A percentile compares a stretch with the other conserved stretches of the same genome.
phyloP scores from a whole-genome alignment of 1,140 invertebrate genomes.

The Pseudomyrmex cubaensis region DNA sequence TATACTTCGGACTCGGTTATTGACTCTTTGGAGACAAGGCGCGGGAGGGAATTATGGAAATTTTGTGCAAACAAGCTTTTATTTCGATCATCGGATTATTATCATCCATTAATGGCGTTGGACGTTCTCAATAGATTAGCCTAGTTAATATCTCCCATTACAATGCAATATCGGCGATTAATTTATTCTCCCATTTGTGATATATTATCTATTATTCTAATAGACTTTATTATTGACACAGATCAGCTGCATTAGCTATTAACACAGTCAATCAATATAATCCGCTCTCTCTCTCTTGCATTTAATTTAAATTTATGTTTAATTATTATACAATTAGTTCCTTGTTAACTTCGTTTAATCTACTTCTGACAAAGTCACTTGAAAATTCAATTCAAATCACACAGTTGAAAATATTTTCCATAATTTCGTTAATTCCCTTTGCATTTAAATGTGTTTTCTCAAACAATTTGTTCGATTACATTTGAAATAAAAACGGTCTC shows the following conservation, averaged over 20 bases:
- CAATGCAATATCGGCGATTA: background rate
- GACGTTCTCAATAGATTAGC: slow-evolving; percentile 13
- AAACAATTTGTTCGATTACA: too few relatives aligned
- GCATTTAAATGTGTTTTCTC: too few relatives aligned
- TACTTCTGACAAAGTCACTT: too few relatives aligned
- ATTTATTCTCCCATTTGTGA: background rate
- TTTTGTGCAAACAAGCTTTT: slow-evolving; percentile 54
- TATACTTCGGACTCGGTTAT: slow-evolving; percentile 65
- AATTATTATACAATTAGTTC: too few relatives aligned
- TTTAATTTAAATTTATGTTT: background rate
- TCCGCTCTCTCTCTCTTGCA: background rate
- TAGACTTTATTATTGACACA: slow-evolving; percentile 23
- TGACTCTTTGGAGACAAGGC: slow-evolving; percentile 65
- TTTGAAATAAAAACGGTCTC: too few relatives aligned
- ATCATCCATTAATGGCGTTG: slow-evolving; percentile 9
- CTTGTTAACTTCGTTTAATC: too few relatives aligned
- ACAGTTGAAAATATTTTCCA: too few relatives aligned
- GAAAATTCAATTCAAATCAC: too few relatives aligned
- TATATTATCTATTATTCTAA: slow-evolving; percentile 10
- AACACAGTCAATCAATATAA: background rate
- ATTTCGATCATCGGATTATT: slow-evolving; percentile 34
- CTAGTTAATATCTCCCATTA: slow-evolving; percentile 5
- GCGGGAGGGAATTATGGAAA: slow-evolving; percentile 65
- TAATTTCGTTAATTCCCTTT: too few relatives aligned
- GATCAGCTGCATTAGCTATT: background rate